phyloP scores from a whole-genome alignment of 1,140 invertebrate species.

The Drosophila watanabei region DNA sequence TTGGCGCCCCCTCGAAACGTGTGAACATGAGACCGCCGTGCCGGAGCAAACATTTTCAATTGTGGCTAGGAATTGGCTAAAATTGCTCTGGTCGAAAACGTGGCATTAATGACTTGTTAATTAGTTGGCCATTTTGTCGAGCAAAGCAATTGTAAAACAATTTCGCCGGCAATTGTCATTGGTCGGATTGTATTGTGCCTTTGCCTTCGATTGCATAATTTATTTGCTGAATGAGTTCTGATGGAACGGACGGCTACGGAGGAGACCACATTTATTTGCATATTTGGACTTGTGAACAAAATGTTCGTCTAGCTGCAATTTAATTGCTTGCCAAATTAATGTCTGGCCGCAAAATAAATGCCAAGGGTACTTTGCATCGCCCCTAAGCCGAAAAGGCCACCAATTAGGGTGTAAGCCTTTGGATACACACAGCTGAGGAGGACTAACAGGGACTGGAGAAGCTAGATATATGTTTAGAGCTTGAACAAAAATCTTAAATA shows the following conservation, averaged over 20 bases:
- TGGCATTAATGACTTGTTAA: slow-evolving; percentile 53
- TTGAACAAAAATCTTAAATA: neutral
- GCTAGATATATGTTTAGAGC: neutral
- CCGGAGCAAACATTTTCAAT: slow-evolving; percentile 16
- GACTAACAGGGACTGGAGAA: no score
- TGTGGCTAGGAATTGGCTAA: slow-evolving; percentile 29
- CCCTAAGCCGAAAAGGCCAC: slow-evolving; percentile 45
- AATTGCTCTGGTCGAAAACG: slow-evolving; percentile 12
- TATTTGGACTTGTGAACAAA: slow-evolving; percentile 29
- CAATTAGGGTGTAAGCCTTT: slow-evolving; percentile 49
- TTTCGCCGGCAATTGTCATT: slow-evolving; percentile 37
- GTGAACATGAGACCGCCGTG: slow-evolving; percentile 25
- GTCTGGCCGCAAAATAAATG: slow-evolving; percentile 49
- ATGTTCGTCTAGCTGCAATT: slow-evolving; percentile 33
- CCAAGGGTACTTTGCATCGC: slow-evolving; percentile 19
- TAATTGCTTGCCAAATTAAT: slow-evolving; percentile 73
- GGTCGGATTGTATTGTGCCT: slow-evolving; percentile 14
- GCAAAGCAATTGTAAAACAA: slow-evolving; percentile 57
- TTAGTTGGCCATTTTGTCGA: slow-evolving; percentile 57
- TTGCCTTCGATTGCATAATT: slow-evolving; percentile 45
- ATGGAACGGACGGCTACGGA: neutral
- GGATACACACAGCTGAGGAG: neutral
- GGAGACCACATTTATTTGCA: slow-evolving; percentile 43
- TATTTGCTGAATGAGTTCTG: slow-evolving; percentile 26
- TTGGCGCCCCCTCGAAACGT: slow-evolving; percentile 23